phyloP scores from a whole-genome alignment of 2,797 vertebrate genomes.

The Onychomys arenicola region DNA sequence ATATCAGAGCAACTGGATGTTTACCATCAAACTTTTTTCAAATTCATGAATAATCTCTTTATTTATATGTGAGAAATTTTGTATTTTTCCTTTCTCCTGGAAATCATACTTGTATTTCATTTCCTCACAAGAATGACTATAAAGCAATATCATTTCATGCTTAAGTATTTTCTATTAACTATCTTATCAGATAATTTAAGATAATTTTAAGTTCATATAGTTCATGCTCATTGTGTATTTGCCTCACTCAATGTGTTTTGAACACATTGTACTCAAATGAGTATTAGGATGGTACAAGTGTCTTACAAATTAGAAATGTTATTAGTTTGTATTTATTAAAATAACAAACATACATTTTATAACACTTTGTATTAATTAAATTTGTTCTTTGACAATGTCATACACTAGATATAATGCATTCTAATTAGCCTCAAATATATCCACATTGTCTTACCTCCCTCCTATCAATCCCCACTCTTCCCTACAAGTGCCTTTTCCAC shows the following conservation, averaged over 20 bases:
- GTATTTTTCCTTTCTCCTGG: neutral
- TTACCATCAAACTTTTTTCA: neutral
- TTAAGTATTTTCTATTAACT: neutral
- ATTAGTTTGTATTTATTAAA: neutral
- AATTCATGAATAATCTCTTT: neutral
- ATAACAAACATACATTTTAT: neutral
- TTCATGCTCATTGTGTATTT: neutral
- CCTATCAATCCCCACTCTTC: neutral
- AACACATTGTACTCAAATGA: neutral
- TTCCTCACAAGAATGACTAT: neutral
- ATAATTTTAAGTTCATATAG: neutral
- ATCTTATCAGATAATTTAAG: neutral
- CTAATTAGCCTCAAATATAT: neutral
- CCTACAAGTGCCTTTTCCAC: neutral
- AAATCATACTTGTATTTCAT: slow-evolving; percentile 19
- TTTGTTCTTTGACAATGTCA: neutral
- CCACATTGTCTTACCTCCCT: neutral
- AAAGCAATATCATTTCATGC: neutral
- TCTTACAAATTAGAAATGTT: neutral
- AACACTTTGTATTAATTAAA: neutral
- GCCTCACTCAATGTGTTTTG: neutral
- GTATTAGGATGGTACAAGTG: neutral
- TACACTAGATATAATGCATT: neutral
- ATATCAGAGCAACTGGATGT: neutral
- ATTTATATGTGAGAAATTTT: neutral